Conservation (phyloP, 1,140 invertebrate species). For the Zophobas morio region DNA sequence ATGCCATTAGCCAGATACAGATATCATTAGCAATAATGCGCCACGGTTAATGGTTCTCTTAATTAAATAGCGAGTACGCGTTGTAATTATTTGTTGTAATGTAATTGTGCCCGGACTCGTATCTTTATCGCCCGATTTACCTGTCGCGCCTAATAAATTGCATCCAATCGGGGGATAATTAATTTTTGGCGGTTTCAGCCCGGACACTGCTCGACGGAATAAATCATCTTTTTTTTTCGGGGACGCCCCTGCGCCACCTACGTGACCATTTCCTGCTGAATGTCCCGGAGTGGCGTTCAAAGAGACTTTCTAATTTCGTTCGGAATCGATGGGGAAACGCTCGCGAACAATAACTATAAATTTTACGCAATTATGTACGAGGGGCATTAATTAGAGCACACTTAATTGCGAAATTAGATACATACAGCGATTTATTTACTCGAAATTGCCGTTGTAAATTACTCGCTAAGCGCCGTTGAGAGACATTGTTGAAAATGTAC, state of each 20-base stretch:
- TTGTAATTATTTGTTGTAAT: constrained; percentile 33
- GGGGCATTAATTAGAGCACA: constrained; percentile 18
- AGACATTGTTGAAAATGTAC: no score
- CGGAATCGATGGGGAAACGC: constrained; percentile 21
- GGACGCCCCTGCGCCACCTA: constrained; percentile 21
- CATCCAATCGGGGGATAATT: constrained; percentile 25
- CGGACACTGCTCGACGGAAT: not conserved
- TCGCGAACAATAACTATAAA: constrained; percentile 32
- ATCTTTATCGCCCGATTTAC: constrained; percentile 32
- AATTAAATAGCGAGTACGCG: constrained; percentile 17
- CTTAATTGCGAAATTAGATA: constrained; percentile 16
- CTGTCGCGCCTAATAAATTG: constrained; percentile 28
- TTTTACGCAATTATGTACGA: constrained; percentile 17
- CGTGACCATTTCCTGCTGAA: constrained; percentile 12
- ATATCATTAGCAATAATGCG: constrained; percentile 32
- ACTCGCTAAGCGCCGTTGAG: not conserved
- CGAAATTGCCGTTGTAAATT: not conserved
- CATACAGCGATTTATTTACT: constrained; percentile 3
- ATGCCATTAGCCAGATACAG: constrained; percentile 23
- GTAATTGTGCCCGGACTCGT: constrained; percentile 20
- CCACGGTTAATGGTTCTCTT: constrained; percentile 22
- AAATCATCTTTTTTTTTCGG: constrained; percentile 16
- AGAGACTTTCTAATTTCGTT: constrained; percentile 33
- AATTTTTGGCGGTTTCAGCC: not conserved
- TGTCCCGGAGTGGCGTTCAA: constrained; percentile 2